Evolutionary conservation across 2,797 vertebrate genomes (phyloP), one percentile per base, ranked within the genome.

Genomic region (Pseudopleuronectes americanus): DNA sequence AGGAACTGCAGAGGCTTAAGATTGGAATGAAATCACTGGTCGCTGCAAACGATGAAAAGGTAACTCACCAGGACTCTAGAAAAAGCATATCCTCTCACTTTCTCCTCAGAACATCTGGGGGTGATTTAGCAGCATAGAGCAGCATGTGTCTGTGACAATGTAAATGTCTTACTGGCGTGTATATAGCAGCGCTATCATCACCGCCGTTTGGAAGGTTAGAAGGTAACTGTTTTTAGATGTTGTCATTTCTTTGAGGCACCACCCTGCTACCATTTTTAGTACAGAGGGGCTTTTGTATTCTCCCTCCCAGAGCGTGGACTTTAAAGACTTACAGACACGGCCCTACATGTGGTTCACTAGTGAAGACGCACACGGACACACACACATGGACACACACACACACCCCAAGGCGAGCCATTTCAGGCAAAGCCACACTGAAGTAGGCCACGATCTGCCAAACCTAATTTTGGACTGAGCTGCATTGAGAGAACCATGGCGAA

Each of bases 11-110:
- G 24, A 92, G 87, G 74, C 84, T 99, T 80, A 96, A 95, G 89
- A 91, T 91, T 73, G 96, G 96, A 64, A 96, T 99, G 95, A 96
- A 99, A 74, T 94, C 95, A 0, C 88, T 99, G 54, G 74, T 96
- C 48, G 90, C 94, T 76, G 94, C 96, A 74, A 99, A 98, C 80
- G 95, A 97, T 83, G 96, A 98, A 88, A 99, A 99, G 95, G 97
- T 98, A 80, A 93, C 88, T 79, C 53, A 49, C 53, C 6, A 43
- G 23, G 55, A 21, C 61, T 53, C 28, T 76, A 21, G 22, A 19
- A 79, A 76, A 48, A 28, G 7, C 14, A 2, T 26, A 12, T 66
- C 14, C 28, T 56, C n/a, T 64, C n/a, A 54, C 49, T 54, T 12
- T 64, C 24, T 65, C 24, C 22, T 64, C 36, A 69, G 43, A 61